Base-by-base conservation (phyloP, 2,888 invertebrate genomes). In the Hyles lineata region DNA sequence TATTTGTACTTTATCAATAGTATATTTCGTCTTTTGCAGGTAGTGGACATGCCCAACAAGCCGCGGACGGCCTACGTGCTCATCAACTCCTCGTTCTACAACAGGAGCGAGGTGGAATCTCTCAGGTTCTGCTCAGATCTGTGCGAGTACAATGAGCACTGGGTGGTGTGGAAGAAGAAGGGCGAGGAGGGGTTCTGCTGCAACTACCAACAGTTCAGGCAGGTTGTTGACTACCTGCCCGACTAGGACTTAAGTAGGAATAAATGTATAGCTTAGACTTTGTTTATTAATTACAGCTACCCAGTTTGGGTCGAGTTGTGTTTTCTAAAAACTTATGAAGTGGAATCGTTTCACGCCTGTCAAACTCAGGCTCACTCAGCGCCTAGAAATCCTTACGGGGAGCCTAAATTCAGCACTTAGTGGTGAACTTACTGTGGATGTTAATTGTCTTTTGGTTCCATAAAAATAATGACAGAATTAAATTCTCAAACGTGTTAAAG, bases 131-230 rank as follows among this genome's bases (percentile, higher is more conserved):
- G 94, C 74, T 73, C 79, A 0, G 91, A 92, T 75, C 77, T 89
- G n/a, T 93, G 93, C 73, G 83, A 81, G 0, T 80, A 74, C 1
- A 86, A 87, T 50, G 69, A 79, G 0, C 74, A 87, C 3, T 94
- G 94, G 94, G 73, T 94, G 23, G 85, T 59, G 72, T 94, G 94
- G 94, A 86, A 91, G 1, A 76, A 87, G 0, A 88, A 85, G 25
- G 93, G 93, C 35, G 92, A 87, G 0, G 86, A 86, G 55, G 93
- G 93, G 74, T 94, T 93, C 73, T 93, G 93, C 70, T 94, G 94
- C 21, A 81, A 80, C 25, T 94, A 92, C 72, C 59, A 87, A 0
- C 83, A 91, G 0, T 92, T 93, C 29, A 67, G 76, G 0, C 52
- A 76, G 0, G 75, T 75, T 59, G 77, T 92, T 2, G 61, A 79